Evolutionary conservation across 2,113 vertebrate genomes (phyloP).

Genomic region (Ammodytes marinus): DNA sequence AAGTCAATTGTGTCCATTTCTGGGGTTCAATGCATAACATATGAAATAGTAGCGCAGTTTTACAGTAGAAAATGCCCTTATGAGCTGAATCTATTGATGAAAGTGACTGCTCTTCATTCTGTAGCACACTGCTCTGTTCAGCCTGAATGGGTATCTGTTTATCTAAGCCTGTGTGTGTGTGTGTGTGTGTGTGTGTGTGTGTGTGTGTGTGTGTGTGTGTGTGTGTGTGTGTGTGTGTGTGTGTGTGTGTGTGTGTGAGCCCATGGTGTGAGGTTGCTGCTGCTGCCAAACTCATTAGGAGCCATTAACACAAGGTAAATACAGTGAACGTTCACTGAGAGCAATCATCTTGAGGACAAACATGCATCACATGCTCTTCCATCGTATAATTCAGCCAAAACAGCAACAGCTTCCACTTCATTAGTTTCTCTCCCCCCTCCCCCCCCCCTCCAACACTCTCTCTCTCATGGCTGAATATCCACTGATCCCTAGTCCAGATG

Average conservation of each 20-base stretch:
- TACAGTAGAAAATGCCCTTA: conserved; percentile 32
- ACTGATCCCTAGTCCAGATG: conserved; percentile 64
- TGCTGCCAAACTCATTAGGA: conserved; percentile 46
- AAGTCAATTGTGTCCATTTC: conserved; percentile 32
- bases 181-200: neutral
- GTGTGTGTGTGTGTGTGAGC: neutral
- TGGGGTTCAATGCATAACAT: conserved; percentile 21
- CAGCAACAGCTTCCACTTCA: conserved; percentile 11
- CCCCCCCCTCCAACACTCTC: neutral
- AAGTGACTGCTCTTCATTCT: conserved; percentile 41
- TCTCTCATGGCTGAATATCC: conserved; percentile 60
- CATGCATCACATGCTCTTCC: conserved; percentile 1
- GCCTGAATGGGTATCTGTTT: conserved; percentile 8
- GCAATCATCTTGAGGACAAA: conserved; percentile 40
- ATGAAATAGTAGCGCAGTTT: conserved; percentile 13
- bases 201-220: conserved; percentile 11
- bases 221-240: conserved; percentile 17
- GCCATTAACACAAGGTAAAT: conserved; percentile 57
- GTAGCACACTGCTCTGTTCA: conserved; percentile 5
- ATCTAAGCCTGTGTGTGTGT: conserved; percentile 3
- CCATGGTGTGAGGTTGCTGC: neutral
- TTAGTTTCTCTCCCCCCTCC: conserved; percentile 21
- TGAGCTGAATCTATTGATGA: conserved; percentile 44
- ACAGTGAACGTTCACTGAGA: conserved; percentile 26
- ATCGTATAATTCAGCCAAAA: conserved; percentile 15